Evolutionary conservation across 2,888 invertebrate genomes (phyloP), one percentile per base, ranked within the genome.

Genomic region (Anorthoa munda): DNA sequence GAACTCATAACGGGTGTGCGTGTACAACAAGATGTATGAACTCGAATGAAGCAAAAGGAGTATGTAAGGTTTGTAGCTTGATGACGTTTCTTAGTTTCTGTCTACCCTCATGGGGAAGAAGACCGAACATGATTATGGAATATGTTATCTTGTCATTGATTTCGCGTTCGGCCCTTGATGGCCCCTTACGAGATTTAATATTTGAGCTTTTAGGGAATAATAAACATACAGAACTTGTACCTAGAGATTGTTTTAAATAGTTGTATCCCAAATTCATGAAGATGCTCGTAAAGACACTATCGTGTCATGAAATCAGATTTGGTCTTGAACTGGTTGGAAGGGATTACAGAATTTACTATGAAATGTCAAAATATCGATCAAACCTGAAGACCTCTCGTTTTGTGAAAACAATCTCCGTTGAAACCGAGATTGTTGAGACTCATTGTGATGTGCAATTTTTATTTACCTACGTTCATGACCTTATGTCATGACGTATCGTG

Each of bases 161-260:
- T 61, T 59, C 23, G 46, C 31, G 45, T 75, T 61, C 17, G 50
- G 50, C 23, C 21, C 26, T 58, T 23, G 11, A n/a, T 51, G 56
- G 31, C 55, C 61, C 13, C 50, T 26, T 18, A n/a, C 31, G 58
- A 58, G 31, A 61, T 58, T 63, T 75, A 17, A 18, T 64, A 60
- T 59, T 53, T 61, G 13, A 69, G 53, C 74, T 50, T 69, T 66
- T 23, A 21, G 15, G 21, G 63, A 59, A 46, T 26, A 39, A 9
- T 39, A 39, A 39, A 39, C 39, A 39, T 9, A 39, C 39, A 39
- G 39, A 39, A 39, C 1, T 39, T 7, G 39, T 39, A 9, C 1
- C 39, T 39, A 39, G 9, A 39, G 39, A 39, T 9, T 39, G 39
- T 9, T 39, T 39, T 0, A 39, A 39, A 9, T 39, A 39, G 39